Base-by-base conservation (phyloP, 2,797 vertebrate genomes). In the Bradypodion ventrale region DNA sequence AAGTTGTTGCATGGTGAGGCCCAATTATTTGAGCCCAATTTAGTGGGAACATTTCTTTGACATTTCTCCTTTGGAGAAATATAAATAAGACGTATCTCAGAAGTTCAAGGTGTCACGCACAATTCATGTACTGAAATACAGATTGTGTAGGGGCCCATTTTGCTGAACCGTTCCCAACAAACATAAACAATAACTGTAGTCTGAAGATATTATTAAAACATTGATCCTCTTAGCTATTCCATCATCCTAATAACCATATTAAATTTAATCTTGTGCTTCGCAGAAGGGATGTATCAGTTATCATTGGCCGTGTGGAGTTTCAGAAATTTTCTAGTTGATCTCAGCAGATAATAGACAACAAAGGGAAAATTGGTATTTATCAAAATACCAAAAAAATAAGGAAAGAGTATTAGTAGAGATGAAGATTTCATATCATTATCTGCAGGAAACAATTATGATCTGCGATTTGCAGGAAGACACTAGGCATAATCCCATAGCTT, bases 241-340 rank as follows among this genome's bases (percentile, higher is more conserved):
- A 62, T 94, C 92, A 88, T 94, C 89, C 76, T 63, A 77, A 94
- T 90, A 87, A 87, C 83, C 9, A 91, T 90, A 93, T 92, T 75
- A 69, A 80, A 87, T 89, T 91, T 92, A 89, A 92, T 93, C 88
- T 90, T 91, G 77, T 42, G 66, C 23, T 1, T 80, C 90, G 90
- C 49, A 75, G 82, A 87, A 89, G 80, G 85, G 62, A 89, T 77
- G 44, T 66, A 62, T 68, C 75, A 12, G n/a, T 46, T 32, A 42
- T 7, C 42, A 4, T 46, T 15, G 1, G 44, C 21, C 32, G 27
- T 25, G 59, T 42, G 68, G 42, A 56, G 19, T 76, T 37, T 89
- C 69, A 23, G 69, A 74, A 81, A 85, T 87, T 86, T 90, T 72
- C 19, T 75, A 12, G 83, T 83, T 89, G 83, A 89, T 70, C 88